phyloP scores from a whole-genome alignment of 92 coral and sea anemone genomes.

The Epizoanthus ramosus region DNA sequence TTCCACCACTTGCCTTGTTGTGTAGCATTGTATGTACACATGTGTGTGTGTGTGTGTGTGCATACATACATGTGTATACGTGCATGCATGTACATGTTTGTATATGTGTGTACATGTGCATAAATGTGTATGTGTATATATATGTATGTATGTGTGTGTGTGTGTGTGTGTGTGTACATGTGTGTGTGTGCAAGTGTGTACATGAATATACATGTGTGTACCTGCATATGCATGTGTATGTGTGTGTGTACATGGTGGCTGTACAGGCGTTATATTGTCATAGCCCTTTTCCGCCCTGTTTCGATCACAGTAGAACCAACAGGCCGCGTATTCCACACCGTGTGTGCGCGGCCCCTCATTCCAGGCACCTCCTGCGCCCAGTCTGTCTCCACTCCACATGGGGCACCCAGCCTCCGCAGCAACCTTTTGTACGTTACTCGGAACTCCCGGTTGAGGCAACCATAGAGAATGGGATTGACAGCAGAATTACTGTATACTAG shows the following conservation, averaged over 20 bases:
- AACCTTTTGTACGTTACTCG: conserved; percentile 59
- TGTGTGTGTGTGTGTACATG: background rate
- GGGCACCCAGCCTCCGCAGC: conserved; percentile 12
- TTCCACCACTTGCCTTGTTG: too few species aligned
- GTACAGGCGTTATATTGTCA: background rate
- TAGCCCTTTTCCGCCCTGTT: conserved; percentile 23
- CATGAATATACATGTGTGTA: too few species aligned
- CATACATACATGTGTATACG: too few species aligned
- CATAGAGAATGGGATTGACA: conserved; percentile 60
- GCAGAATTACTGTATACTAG: conserved; percentile 61
- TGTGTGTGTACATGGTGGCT: background rate
- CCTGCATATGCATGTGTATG: background rate
- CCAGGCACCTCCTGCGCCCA: background rate
- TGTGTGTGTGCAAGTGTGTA: background rate
- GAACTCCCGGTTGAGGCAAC: conserved; percentile 61
- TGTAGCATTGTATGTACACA: too few species aligned
- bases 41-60: too few species aligned
- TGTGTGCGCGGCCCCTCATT: conserved; percentile 22
- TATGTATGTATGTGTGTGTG: too few species aligned
- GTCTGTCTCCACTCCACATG: background rate
- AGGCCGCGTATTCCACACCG: conserved; percentile 9
- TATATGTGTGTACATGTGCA: too few species aligned
- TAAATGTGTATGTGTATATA: too few species aligned
- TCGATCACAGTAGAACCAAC: conserved; percentile 16
- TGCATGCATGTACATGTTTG: too few species aligned